These are phyloP conservation scores for Agrypnia vestita DNA, from an alignment of 1,140 invertebrate genomes.

Conservation along the genomic window DNA sequence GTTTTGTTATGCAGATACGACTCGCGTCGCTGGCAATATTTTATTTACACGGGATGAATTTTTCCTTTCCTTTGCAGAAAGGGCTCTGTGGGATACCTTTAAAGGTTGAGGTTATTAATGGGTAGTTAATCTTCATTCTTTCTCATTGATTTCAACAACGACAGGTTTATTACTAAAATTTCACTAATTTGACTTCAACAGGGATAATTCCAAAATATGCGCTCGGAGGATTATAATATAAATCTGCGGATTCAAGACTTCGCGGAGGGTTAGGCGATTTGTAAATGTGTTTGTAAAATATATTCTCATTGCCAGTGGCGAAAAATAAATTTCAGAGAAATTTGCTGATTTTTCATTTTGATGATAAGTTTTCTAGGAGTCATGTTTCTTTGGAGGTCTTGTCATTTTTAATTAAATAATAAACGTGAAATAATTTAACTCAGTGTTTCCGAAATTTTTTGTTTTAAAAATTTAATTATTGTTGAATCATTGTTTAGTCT, in stretches of 20 bases:
- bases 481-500: too few relatives aligned
- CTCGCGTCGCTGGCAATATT: neutral
- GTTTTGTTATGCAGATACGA: too few relatives aligned
- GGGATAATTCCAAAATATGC: constrained; percentile 10
- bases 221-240: constrained; percentile 19
- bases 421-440: too few relatives aligned
- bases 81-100: constrained; percentile 18
- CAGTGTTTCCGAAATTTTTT: too few relatives aligned
- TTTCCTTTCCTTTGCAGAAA: constrained; percentile 23
- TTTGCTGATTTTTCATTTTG: too few relatives aligned
- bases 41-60: neutral
- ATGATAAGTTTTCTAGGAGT: too few relatives aligned
- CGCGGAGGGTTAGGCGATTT: neutral
- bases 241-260: neutral
- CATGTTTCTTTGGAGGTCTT: too few relatives aligned
- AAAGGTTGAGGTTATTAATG: constrained; percentile 4
- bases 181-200: constrained; percentile 11
- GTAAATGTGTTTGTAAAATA: too few relatives aligned
- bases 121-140: neutral
- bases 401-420: too few relatives aligned
- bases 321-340: too few relatives aligned
- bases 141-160: constrained; percentile 30
- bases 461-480: too few relatives aligned
- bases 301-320: too few relatives aligned
- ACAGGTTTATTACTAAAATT: constrained; percentile 25